Conservation (phyloP, 2,888 invertebrate genomes). For the Prenolepis imparis region DNA sequence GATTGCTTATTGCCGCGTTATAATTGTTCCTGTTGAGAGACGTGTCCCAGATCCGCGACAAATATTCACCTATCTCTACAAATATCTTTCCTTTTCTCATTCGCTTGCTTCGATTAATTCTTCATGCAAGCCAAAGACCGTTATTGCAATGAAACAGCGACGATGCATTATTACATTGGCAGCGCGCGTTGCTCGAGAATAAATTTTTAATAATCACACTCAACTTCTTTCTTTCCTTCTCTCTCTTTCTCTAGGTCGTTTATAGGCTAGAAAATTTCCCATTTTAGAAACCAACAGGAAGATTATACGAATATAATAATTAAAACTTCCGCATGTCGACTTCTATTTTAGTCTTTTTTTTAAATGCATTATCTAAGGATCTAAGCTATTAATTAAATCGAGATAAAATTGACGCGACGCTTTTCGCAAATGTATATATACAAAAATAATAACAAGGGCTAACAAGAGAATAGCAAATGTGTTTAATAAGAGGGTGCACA, state of each 20-base stretch:
- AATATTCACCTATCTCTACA: slow-evolving; percentile 33
- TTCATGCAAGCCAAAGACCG: slow-evolving; percentile 10
- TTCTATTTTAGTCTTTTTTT: background rate
- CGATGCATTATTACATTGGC: slow-evolving; percentile 75
- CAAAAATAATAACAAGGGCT: slow-evolving; percentile 59
- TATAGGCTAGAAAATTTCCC: slow-evolving; percentile 51
- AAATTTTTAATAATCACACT: slow-evolving; percentile 81
- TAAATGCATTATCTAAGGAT: slow-evolving; percentile 62
- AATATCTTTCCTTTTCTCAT: slow-evolving; percentile 18
- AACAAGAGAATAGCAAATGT: background rate
- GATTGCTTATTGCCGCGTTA: background rate
- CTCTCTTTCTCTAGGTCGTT: slow-evolving; percentile 31
- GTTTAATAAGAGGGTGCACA: slow-evolving; percentile 1
- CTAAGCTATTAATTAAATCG: slow-evolving; percentile 57
- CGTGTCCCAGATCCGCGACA: slow-evolving; percentile 18
- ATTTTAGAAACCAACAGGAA: slow-evolving; percentile 34
- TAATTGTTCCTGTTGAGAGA: background rate
- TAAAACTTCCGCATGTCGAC: slow-evolving; percentile 48
- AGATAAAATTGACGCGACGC: slow-evolving; percentile 67
- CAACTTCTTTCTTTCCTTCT: background rate
- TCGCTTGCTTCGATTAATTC: slow-evolving; percentile 14
- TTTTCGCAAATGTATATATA: slow-evolving; percentile 44
- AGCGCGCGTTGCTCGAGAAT: slow-evolving; percentile 67
- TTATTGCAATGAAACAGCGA: slow-evolving; percentile 39
- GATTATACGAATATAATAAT: slow-evolving; percentile 67